Evolutionary conservation across 2,113 vertebrate genomes (phyloP).

Genomic region (Gnathonemus longibarbis): DNA sequence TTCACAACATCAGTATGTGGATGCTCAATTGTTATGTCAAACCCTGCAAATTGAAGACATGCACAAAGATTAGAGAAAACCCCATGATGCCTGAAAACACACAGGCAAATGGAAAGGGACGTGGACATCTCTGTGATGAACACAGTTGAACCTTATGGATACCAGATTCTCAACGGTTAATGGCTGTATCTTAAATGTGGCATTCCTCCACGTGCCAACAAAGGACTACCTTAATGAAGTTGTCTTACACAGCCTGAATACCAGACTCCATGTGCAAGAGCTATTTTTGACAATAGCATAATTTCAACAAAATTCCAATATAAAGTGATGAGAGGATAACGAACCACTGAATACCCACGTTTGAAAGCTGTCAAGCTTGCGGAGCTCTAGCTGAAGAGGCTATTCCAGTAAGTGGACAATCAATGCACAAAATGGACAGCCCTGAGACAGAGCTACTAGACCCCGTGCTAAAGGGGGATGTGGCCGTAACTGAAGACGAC

Average conservation of each 20-base stretch:
- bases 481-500: not conserved
- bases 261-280: not conserved
- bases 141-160: not conserved
- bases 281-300: not conserved
- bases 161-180: not conserved
- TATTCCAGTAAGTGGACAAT: not conserved
- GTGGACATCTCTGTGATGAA: not conserved
- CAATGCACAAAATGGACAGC: not conserved
- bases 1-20: slow-evolving; percentile 99
- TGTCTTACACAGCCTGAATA: not conserved
- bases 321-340: not conserved
- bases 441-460: not conserved
- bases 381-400: not conserved
- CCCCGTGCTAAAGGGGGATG: not conserved
- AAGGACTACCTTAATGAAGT: not conserved
- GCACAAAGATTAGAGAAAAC: not conserved
- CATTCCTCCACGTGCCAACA: not conserved
- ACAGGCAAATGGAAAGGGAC: not conserved
- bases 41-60: slow-evolving; percentile 67
- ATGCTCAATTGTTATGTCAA: slow-evolving; percentile 99
- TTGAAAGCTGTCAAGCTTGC: not conserved
- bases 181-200: not conserved
- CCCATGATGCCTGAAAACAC: not conserved
- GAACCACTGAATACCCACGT: not conserved
- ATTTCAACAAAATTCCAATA: not conserved